A percentile compares a stretch with the other conserved stretches of the same genome.
Evolutionary conservation across 2,797 vertebrate genomes (phyloP).

Genomic region (Hozukius guyotensis): DNA sequence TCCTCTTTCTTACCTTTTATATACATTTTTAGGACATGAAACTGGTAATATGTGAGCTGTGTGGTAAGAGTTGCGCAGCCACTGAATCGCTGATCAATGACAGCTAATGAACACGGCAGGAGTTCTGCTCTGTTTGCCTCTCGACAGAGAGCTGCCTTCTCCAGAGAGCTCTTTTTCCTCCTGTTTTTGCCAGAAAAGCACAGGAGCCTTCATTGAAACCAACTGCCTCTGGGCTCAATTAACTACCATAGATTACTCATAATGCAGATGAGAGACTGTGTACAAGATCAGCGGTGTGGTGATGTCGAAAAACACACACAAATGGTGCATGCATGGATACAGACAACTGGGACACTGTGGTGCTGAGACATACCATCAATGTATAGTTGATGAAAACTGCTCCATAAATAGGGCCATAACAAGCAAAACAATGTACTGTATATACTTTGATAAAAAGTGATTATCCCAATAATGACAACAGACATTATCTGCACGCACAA

Average conservation of each 20-base stretch:
- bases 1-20: conserved; percentile 50
- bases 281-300: conserved; percentile 36
- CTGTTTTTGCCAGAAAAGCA: conserved; percentile 69
- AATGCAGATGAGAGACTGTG: conserved; percentile 71
- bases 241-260: conserved; percentile 77
- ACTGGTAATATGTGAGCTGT: conserved; percentile 54
- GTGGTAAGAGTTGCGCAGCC: conserved; percentile 52
- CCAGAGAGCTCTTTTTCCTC: conserved; percentile 62
- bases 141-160: conserved; percentile 71
- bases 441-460: not conserved
- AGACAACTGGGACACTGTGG: conserved; percentile 15
- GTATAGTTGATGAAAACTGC: conserved; percentile 10
- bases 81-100: conserved; percentile 81
- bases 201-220: conserved; percentile 74
- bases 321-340: conserved; percentile 3
- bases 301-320: conserved; percentile 38
- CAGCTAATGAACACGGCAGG: conserved; percentile 80
- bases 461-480: conserved; percentile 11
- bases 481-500: not conserved
- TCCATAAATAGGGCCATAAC: not conserved
- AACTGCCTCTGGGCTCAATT: conserved; percentile 82
- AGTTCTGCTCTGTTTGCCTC: conserved; percentile 79
- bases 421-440: not conserved
- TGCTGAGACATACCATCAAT: conserved; percentile 14
- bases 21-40: conserved; percentile 62